Conservation (phyloP, 2,113 vertebrate genomes). For the Sander vitreus region DNA sequence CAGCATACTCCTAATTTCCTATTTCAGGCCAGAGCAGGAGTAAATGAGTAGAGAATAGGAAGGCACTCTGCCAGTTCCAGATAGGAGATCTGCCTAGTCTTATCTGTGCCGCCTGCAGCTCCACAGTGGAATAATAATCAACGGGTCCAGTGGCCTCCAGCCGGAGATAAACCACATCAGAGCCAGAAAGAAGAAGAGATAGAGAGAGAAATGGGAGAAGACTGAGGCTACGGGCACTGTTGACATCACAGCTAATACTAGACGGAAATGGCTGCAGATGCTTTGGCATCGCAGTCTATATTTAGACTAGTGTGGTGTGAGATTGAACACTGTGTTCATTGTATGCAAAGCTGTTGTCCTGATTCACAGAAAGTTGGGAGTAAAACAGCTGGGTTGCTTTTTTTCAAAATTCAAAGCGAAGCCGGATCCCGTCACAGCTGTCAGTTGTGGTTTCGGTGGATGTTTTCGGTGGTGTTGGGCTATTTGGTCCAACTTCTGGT, state of each 20-base stretch:
- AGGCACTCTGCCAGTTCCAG: conserved; percentile 21
- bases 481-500: background rate
- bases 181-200: background rate
- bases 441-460: conserved; percentile 9
- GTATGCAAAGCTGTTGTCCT: conserved; percentile 20
- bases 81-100: conserved; percentile 30
- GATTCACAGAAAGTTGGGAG: conserved; percentile 6
- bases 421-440: background rate
- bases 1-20: conserved; percentile 35
- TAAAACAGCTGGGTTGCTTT: background rate
- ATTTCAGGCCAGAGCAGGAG: conserved; percentile 20
- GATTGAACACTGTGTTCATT: conserved; percentile 10
- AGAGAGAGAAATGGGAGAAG: conserved; percentile 13
- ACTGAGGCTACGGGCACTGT: conserved; percentile 23
- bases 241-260: conserved; percentile 36
- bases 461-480: background rate
- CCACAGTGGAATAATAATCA: conserved; percentile 48
- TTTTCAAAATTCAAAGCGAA: background rate
- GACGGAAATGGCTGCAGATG: conserved; percentile 37
- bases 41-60: conserved; percentile 35
- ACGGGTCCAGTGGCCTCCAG: conserved; percentile 28
- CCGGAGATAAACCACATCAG: conserved; percentile 40
- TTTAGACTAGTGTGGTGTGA: conserved; percentile 24
- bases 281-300: conserved; percentile 43
- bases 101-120: conserved; percentile 56